Percentiles rank a stretch among this genome's conserved stretches.
Conservation (phyloP, 2,113 vertebrate species). For the Pardalotus punctatus region DNA sequence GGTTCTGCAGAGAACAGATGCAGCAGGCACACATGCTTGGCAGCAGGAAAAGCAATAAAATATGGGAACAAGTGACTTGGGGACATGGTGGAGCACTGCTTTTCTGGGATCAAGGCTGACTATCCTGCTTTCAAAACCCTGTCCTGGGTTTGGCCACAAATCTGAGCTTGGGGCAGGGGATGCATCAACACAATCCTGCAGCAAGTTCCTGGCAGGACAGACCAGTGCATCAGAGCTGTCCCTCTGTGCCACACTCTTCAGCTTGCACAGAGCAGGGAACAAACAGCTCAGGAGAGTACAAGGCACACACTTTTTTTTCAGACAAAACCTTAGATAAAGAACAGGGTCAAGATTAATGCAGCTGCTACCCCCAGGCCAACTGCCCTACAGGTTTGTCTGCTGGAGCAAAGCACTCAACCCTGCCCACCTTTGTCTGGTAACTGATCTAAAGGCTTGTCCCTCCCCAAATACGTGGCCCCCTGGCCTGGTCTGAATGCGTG, state of each 20-base stretch:
- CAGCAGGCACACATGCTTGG: background rate
- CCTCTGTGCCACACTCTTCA: background rate
- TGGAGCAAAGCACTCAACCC: background rate
- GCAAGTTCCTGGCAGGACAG: background rate
- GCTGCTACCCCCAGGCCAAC: slow-evolving; percentile 49
- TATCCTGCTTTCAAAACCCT: background rate
- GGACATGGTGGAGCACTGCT: background rate
- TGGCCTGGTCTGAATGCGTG: background rate
- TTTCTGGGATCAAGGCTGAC: background rate
- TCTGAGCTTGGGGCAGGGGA: background rate
- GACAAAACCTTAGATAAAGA: background rate
- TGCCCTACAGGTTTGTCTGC: background rate
- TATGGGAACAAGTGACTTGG: background rate
- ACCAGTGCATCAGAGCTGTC: background rate
- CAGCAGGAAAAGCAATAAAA: background rate
- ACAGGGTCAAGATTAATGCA: slow-evolving; percentile 32
- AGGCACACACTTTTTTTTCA: background rate
- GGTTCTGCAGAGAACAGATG: background rate
- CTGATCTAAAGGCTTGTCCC: slow-evolving; percentile 5
- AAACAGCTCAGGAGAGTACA: background rate
- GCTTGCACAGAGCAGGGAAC: background rate
- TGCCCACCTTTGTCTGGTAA: slow-evolving; percentile 39
- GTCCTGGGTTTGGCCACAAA: background rate
- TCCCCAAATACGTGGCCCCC: rapidly evolving
- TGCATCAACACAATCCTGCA: background rate